Evolutionary conservation across 2,113 vertebrate genomes (phyloP).

Genomic region (Gila orcuttii): DNA sequence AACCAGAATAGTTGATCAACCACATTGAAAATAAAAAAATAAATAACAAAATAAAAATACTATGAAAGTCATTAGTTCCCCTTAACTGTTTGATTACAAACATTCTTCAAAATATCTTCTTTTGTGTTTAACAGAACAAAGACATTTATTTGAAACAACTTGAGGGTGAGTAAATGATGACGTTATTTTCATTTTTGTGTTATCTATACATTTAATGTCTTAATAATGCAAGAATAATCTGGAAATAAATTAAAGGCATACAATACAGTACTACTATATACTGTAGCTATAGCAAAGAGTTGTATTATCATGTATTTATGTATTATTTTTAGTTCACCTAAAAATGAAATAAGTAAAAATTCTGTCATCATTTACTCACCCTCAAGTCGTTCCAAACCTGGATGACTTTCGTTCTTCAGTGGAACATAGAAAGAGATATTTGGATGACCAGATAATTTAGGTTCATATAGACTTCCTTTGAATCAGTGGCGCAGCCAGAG

Average conservation of each 20-base stretch:
- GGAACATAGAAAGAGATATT: neutral
- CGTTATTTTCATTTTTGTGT: neutral
- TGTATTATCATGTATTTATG: too few relatives aligned
- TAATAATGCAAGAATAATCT: neutral
- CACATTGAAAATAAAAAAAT: too few relatives aligned
- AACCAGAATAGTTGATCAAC: too few relatives aligned
- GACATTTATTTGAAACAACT: too few relatives aligned
- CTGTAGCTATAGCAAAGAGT: neutral
- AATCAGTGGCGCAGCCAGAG: too few relatives aligned
- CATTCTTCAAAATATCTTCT: too few relatives aligned
- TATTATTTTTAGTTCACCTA: neutral
- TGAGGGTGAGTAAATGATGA: too few relatives aligned
- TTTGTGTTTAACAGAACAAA: too few relatives aligned
- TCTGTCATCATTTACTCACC: neutral
- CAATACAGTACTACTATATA: neutral
- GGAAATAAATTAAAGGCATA: neutral
- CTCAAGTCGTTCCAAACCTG: neutral
- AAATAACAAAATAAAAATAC: too few relatives aligned
- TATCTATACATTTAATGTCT: too few relatives aligned
- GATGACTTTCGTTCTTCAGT: neutral
- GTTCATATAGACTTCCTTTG: neutral
- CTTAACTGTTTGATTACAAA: too few relatives aligned
- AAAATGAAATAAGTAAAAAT: neutral
- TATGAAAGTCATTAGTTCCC: too few relatives aligned
- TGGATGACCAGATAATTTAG: neutral